Evolutionary conservation across 2,797 vertebrate species (phyloP).

Genomic region (Vireo griseus): DNA sequence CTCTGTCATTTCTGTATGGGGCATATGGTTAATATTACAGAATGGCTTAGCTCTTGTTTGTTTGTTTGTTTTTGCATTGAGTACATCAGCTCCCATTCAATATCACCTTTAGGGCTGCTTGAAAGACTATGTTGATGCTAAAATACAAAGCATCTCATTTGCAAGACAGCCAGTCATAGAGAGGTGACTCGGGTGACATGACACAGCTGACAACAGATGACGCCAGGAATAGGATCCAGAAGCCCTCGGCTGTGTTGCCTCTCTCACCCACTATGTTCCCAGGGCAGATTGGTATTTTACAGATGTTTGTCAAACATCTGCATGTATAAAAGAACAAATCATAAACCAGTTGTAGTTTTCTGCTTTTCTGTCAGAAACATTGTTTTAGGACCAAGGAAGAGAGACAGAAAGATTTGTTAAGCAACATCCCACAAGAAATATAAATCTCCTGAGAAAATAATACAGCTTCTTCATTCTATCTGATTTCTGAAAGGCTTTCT

Average conservation of each 20-base stretch:
- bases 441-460: conserved; percentile 58
- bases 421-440: conserved; percentile 12
- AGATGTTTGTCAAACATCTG: conserved; percentile 43
- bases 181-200: not conserved
- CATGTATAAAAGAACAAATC: conserved; percentile 20
- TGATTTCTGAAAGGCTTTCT: conserved; percentile 10
- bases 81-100: not conserved
- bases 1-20: not conserved
- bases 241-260: not conserved
- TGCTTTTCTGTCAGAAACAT: conserved; percentile 21
- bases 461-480: not conserved
- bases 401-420: conserved; percentile 33
- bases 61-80: not conserved
- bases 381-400: conserved; percentile 24
- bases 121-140: accelerated
- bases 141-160: not conserved
- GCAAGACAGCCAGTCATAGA: not conserved
- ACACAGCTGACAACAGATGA: not conserved
- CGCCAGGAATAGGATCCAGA: not conserved
- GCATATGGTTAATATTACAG: conserved; percentile 26
- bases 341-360: not conserved
- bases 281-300: not conserved
- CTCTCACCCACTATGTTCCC: not conserved
- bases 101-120: not conserved
- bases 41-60: not conserved